Evolutionary conservation across 2,888 invertebrate species (phyloP).

Genomic region (Cephus spinipes): DNA sequence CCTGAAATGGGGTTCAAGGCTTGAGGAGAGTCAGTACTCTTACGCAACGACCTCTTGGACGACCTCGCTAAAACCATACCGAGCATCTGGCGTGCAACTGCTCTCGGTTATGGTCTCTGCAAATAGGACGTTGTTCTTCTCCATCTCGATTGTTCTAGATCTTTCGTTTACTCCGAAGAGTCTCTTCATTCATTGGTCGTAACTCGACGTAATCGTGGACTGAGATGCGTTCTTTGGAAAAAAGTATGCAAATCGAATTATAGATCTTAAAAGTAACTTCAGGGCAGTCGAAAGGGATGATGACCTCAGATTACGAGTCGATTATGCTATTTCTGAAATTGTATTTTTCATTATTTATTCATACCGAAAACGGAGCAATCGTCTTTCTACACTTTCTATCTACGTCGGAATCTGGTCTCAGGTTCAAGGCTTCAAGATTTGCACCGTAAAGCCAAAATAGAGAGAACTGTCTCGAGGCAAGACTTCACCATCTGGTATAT

Average conservation of each 20-base stretch:
- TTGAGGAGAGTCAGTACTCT: background rate
- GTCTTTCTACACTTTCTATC: background rate
- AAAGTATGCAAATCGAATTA: background rate
- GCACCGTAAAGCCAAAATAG: constrained; percentile 19
- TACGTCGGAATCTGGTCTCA: background rate
- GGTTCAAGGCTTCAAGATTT: constrained; percentile 10
- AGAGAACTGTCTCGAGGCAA: constrained; percentile 9
- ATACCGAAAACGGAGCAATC: background rate
- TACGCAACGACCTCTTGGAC: background rate
- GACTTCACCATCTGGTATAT: constrained; percentile 42
- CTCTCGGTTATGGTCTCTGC: background rate
- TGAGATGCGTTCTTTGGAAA: background rate
- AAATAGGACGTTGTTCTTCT: background rate
- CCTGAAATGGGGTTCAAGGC: background rate
- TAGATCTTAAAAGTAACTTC: background rate
- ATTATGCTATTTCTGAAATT: background rate
- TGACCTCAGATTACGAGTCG: background rate
- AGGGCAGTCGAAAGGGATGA: background rate
- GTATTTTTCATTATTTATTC: background rate
- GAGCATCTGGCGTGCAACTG: background rate
- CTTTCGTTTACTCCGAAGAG: background rate
- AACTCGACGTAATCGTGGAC: background rate
- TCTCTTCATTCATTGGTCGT: too few species aligned
- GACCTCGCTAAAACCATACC: background rate
- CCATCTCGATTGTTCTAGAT: background rate